phyloP scores from a whole-genome alignment of 2,888 invertebrate species.

The Crematogaster levior region DNA sequence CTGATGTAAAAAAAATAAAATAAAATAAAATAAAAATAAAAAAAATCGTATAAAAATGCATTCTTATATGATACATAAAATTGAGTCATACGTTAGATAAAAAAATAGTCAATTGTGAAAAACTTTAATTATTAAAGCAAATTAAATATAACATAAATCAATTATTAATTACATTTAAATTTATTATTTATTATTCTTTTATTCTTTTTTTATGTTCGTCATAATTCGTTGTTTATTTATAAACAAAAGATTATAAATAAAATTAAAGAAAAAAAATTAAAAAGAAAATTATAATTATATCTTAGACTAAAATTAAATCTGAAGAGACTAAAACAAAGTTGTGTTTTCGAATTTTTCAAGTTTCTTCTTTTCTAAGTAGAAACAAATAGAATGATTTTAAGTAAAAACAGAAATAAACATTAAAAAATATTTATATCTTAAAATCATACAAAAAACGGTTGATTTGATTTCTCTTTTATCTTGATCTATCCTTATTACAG shows the following conservation, averaged over 20 bases:
- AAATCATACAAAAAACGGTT: not conserved
- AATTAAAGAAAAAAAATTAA: too few species aligned
- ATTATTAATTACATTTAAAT: not conserved
- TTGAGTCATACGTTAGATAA: not conserved
- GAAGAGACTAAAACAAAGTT: not conserved
- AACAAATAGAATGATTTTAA: too few species aligned
- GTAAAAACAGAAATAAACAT: too few species aligned
- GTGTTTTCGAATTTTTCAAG: not conserved
- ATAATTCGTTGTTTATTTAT: too few species aligned
- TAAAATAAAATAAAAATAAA: too few species aligned
- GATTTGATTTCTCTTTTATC: constrained; percentile 91
- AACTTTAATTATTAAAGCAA: too few species aligned
- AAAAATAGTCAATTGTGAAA: too few species aligned
- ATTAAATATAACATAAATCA: not conserved
- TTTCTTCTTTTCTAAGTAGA: too few species aligned
- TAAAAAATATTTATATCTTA: not conserved
- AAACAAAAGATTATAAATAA: too few species aligned
- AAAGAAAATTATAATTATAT: too few species aligned
- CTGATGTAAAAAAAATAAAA: not conserved
- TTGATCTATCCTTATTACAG: constrained; percentile 90
- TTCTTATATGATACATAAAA: not conserved
- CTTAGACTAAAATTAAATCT: not conserved
- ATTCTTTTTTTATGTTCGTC: not conserved
- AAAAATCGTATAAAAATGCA: not conserved
- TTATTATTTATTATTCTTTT: not conserved